A percentile compares a stretch with the other conserved stretches of the same genome.
Evolutionary conservation across 2,797 vertebrate species (phyloP).

Genomic region (Pipistrellus nathusii): DNA sequence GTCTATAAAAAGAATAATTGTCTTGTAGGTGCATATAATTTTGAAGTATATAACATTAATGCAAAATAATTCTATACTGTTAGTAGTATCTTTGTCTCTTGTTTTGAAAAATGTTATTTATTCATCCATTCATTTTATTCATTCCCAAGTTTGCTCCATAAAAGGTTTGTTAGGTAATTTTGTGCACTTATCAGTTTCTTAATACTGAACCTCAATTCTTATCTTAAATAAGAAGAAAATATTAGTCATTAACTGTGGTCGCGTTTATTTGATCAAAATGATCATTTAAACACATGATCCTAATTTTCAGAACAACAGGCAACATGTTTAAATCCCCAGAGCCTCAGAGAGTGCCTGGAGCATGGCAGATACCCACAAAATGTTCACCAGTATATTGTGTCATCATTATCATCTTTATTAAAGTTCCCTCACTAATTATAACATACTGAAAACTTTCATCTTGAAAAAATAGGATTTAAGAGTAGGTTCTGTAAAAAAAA

Average conservation of each 20-base stretch:
- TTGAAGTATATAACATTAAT: not conserved
- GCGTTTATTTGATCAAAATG: not conserved
- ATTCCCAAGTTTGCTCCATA: not conserved
- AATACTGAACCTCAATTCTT: conserved; percentile 10
- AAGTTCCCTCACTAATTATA: not conserved
- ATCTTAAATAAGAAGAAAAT: not conserved
- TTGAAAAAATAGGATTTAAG: not conserved
- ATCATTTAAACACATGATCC: not conserved
- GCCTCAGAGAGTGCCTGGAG: not conserved
- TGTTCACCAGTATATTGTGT: not conserved
- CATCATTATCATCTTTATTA: not conserved
- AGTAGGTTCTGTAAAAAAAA: not conserved
- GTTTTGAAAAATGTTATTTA: conserved; percentile 9
- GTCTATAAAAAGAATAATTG: conserved; percentile 42
- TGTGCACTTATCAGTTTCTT: conserved; percentile 26
- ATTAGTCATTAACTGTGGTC: not conserved
- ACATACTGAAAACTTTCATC: not conserved
- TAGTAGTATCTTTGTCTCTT: conserved; percentile 35
- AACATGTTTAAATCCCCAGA: not conserved
- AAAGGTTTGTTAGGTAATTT: conserved; percentile 40
- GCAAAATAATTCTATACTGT: not conserved
- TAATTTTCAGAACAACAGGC: not conserved
- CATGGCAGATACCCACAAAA: not conserved
- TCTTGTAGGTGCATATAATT: conserved; percentile 34
- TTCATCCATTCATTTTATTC: conserved; percentile 38